Percentiles rank a stretch among this genome's conserved stretches.
Evolutionary conservation across 2,797 vertebrate species (phyloP).

Genomic region (Anniella stebbinsi): DNA sequence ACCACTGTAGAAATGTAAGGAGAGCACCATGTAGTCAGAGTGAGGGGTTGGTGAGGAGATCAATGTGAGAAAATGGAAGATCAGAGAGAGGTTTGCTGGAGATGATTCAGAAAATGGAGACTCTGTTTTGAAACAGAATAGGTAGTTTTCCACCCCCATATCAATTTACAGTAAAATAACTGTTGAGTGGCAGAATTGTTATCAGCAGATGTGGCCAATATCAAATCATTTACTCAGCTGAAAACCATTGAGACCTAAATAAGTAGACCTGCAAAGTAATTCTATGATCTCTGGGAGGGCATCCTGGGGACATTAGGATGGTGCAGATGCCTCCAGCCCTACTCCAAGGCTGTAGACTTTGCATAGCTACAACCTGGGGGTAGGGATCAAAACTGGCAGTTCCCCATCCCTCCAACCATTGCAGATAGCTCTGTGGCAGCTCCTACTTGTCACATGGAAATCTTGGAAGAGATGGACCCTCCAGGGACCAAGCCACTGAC

Average conservation of each 20-base stretch:
- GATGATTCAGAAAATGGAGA: not conserved
- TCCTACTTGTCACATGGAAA: too few species aligned
- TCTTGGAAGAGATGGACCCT: too few species aligned
- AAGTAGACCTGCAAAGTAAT: not conserved
- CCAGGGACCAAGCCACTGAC: not conserved
- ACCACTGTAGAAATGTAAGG: not conserved
- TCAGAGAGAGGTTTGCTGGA: not conserved
- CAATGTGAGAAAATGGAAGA: not conserved
- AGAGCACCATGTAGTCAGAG: not conserved
- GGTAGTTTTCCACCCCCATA: not conserved
- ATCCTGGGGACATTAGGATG: too few species aligned
- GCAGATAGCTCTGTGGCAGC: too few species aligned
- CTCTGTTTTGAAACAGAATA: not conserved
- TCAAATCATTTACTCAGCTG: not conserved
- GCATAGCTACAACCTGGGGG: too few species aligned
- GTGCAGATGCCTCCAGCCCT: too few species aligned
- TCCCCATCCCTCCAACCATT: too few species aligned
- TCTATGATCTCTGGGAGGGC: too few species aligned
- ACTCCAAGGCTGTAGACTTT: too few species aligned
- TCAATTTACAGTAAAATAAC: not conserved
- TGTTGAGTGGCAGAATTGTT: not conserved
- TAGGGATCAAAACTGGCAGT: too few species aligned
- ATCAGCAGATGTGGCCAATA: not conserved
- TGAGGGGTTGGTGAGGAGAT: too few species aligned
- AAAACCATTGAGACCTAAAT: not conserved